phyloP scores from a whole-genome alignment of 1,140 invertebrate species.

The Ceratina calcarata region DNA sequence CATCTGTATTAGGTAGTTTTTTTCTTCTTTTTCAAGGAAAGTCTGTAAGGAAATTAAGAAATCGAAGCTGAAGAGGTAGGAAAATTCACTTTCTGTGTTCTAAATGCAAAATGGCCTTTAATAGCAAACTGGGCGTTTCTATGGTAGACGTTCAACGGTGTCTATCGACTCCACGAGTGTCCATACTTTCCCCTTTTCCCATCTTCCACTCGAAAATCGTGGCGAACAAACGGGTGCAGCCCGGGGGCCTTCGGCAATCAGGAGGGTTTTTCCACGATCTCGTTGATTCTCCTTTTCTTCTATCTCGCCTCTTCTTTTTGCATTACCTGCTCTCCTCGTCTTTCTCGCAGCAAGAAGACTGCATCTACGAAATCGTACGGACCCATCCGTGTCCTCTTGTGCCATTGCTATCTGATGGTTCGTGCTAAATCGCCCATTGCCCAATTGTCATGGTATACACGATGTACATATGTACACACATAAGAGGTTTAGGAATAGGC shows the following conservation, averaged over 20 bases:
- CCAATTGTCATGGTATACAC: conserved; percentile 59
- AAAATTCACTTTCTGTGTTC: conserved; percentile 20
- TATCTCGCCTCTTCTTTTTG: conserved; percentile 18
- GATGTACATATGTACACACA: conserved; percentile 3
- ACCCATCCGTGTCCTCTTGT: conserved; percentile 53
- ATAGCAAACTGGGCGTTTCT: conserved; percentile 27
- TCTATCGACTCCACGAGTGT: background rate
- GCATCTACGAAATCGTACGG: conserved; percentile 50
- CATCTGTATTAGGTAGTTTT: too few relatives aligned
- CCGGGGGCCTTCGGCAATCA: conserved; percentile 62
- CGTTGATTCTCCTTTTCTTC: conserved; percentile 52
- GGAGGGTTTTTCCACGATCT: conserved; percentile 59
- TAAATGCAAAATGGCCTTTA: conserved; percentile 50
- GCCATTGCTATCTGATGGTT: conserved; percentile 69
- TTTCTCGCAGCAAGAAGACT: conserved; percentile 37
- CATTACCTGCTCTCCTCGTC: conserved; percentile 23
- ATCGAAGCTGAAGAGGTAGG: background rate
- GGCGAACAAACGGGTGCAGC: conserved; percentile 47
- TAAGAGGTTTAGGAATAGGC: background rate
- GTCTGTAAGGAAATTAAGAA: background rate
- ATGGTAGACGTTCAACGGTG: background rate
- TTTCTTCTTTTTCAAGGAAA: too few relatives aligned
- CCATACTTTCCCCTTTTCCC: conserved; percentile 14
- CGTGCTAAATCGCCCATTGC: conserved; percentile 75
- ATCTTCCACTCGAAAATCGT: conserved; percentile 26